Conservation (phyloP, 2,797 vertebrate genomes). For the Sciurus carolinensis region DNA sequence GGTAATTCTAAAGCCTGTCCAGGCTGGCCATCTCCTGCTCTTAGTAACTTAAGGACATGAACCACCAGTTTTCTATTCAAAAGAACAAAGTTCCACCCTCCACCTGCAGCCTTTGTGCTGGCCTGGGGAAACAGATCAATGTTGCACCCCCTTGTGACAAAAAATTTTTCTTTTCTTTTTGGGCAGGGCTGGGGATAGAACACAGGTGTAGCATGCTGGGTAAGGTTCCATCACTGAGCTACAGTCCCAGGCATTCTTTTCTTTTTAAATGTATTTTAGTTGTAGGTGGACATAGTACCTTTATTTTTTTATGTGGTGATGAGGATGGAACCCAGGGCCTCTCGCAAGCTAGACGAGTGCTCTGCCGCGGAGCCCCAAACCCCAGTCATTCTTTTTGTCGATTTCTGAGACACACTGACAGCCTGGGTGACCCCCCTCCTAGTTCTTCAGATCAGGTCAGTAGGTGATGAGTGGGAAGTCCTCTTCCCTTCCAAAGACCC, state of each 20-base stretch:
- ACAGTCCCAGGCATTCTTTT: neutral
- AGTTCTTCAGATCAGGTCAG: neutral
- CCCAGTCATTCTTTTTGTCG: neutral
- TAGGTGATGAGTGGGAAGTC: neutral
- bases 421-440: neutral
- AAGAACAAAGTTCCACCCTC: neutral
- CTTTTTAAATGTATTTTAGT: too few relatives aligned
- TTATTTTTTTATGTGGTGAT: too few relatives aligned
- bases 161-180: neutral
- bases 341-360: too few relatives aligned
- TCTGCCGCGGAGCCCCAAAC: too few relatives aligned
- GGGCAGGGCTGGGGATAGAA: neutral
- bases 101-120: neutral
- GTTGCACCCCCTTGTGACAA: neutral
- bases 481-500: neutral
- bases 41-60: neutral
- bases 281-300: too few relatives aligned
- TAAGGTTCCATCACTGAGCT: neutral
- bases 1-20: neutral
- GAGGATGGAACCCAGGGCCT: too few relatives aligned
- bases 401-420: neutral
- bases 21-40: neutral
- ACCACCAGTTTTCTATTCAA: neutral
- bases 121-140: neutral
- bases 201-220: neutral